Evolutionary conservation across 2,797 vertebrate species (phyloP).

Genomic region (Novumbra hubbsi): DNA sequence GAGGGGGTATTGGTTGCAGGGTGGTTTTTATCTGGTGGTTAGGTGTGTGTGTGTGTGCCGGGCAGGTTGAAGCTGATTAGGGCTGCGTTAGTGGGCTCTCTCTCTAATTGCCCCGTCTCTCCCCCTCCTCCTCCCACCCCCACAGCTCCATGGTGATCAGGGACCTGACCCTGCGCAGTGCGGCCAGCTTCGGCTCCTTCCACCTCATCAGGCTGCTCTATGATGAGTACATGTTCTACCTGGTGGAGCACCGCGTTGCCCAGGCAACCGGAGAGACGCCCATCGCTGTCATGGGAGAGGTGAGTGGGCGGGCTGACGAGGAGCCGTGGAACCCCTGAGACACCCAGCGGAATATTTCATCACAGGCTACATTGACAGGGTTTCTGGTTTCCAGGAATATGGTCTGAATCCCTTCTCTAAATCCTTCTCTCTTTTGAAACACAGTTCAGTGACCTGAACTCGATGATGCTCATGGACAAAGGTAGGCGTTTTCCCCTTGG

Average conservation of each 20-base stretch:
- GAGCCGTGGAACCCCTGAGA: not conserved
- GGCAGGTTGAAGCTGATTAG: not conserved
- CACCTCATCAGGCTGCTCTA: slow-evolving; percentile 97
- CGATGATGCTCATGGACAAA: slow-evolving; percentile 92
- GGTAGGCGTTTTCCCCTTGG: slow-evolving; percentile 64
- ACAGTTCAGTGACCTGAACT: slow-evolving; percentile 91
- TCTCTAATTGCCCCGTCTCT: not conserved
- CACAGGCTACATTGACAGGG: not conserved
- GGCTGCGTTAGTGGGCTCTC: not conserved
- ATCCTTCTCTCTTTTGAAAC: slow-evolving; percentile 48
- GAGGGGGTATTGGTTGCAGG: not conserved
- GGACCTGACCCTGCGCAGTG: slow-evolving; percentile 94
- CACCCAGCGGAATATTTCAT: not conserved
- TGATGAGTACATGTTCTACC: slow-evolving; percentile 99
- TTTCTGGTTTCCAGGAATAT: not conserved
- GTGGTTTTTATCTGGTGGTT: not conserved
- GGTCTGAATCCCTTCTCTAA: not conserved
- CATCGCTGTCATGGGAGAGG: slow-evolving; percentile 98
- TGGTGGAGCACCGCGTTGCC: slow-evolving; percentile 96
- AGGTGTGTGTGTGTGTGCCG: not conserved
- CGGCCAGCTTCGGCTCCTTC: slow-evolving; percentile 96
- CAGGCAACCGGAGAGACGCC: slow-evolving; percentile 94
- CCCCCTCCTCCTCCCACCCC: not conserved
- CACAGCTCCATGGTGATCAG: slow-evolving; percentile 97
- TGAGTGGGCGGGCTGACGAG: slow-evolving; percentile 53